phyloP scores from a whole-genome alignment of 64 coral and sea anemone genomes.

The Actinia equina region DNA sequence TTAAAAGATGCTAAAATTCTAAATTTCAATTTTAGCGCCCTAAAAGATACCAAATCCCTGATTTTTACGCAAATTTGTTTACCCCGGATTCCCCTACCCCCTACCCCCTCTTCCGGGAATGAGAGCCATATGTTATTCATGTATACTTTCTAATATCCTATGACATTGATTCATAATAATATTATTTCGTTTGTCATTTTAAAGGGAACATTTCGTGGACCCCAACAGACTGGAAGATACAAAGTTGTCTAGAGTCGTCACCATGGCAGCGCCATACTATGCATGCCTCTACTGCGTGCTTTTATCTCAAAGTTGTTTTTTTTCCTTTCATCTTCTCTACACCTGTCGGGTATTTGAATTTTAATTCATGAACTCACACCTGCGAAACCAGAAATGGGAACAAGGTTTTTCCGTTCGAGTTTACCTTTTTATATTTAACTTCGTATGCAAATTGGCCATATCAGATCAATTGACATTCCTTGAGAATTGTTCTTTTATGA shows the following conservation, averaged over 20 bases:
- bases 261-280: not conserved
- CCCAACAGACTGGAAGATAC: constrained; percentile 89
- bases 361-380: not conserved
- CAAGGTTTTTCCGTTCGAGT: not conserved
- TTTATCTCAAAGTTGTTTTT: not conserved
- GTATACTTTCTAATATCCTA: not conserved
- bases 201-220: constrained; percentile 86
- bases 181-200: not conserved
- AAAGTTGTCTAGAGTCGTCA: constrained; percentile 52
- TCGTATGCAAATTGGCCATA: no score
- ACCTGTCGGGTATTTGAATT: not conserved
- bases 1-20: no score
- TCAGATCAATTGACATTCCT: no score
- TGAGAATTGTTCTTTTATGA: no score
- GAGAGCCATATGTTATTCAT: no score
- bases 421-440: no score
- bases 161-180: not conserved
- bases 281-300: not conserved
- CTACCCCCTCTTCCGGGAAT: no score
- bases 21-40: no score
- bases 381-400: not conserved
- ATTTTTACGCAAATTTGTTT: no score
- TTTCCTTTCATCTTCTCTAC: not conserved
- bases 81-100: no score
- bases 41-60: no score